Evolutionary conservation across 1,140 invertebrate species (phyloP).

Genomic region (Drosophila suzukii): DNA sequence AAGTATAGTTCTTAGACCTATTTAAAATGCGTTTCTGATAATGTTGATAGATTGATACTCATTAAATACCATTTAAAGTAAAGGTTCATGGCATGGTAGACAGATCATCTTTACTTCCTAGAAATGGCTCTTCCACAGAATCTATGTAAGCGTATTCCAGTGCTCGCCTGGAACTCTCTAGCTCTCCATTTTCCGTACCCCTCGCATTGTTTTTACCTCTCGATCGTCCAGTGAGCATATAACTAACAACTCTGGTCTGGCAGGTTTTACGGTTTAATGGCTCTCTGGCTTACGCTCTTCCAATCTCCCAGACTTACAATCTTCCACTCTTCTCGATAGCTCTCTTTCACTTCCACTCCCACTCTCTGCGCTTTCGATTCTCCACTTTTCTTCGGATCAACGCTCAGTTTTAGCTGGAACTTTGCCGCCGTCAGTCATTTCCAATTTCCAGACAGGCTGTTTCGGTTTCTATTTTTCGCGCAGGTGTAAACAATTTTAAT

Average conservation of each 20-base stretch:
- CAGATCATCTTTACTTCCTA: not conserved
- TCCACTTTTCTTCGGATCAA: not conserved
- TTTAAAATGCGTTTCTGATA: too few relatives aligned
- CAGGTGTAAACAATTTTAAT: slow-evolving; percentile 39
- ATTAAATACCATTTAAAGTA: too few relatives aligned
- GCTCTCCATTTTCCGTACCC: not conserved
- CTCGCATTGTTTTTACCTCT: slow-evolving; percentile 17
- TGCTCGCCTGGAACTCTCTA: not conserved
- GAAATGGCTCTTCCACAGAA: slow-evolving; percentile 1
- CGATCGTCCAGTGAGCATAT: slow-evolving; percentile 10
- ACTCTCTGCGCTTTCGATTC: not conserved
- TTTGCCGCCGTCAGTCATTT: slow-evolving; percentile 36
- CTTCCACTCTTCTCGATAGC: not conserved
- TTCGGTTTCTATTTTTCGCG: slow-evolving; percentile 2
- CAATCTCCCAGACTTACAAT: not conserved
- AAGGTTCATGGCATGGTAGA: not conserved
- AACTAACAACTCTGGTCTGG: slow-evolving; percentile 49
- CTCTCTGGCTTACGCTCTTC: slow-evolving; percentile 25
- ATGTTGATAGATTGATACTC: too few relatives aligned
- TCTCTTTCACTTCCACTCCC: slow-evolving; percentile 1
- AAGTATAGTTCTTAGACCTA: too few relatives aligned
- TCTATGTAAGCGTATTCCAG: slow-evolving; percentile 1
- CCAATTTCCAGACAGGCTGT: slow-evolving; percentile 10
- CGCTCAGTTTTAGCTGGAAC: slow-evolving; percentile 50
- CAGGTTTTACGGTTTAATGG: slow-evolving; percentile 56